A percentile compares a stretch with the other conserved stretches of the same genome.
phyloP scores from a whole-genome alignment of 2,797 vertebrate species.

The Delichon dasypus region DNA sequence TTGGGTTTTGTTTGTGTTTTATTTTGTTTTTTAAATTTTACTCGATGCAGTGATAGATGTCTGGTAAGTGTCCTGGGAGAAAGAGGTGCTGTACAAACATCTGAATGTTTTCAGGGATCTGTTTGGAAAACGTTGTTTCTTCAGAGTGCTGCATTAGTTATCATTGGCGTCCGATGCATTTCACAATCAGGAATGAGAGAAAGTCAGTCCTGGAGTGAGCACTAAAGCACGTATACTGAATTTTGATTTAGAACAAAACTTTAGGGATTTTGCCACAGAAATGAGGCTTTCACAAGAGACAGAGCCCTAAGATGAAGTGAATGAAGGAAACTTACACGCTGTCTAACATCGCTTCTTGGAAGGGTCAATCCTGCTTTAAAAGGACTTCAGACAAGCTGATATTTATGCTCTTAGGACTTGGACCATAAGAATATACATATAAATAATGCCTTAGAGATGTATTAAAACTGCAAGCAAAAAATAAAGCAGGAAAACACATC shows the following conservation, averaged over 20 bases:
- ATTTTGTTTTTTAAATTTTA: background rate
- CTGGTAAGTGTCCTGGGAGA: background rate
- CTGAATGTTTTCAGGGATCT: background rate
- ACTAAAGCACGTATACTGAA: background rate
- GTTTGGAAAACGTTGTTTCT: background rate
- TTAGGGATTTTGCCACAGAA: background rate
- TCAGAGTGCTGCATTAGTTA: background rate
- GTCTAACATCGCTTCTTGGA: accelerated
- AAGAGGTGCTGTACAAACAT: background rate
- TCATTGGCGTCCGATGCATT: background rate
- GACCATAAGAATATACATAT: background rate
- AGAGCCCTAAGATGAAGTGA: background rate
- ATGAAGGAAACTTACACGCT: background rate
- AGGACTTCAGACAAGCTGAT: background rate
- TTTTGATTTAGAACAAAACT: background rate
- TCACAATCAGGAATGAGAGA: background rate
- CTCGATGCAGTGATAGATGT: background rate
- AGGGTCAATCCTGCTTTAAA: background rate
- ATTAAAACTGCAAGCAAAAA: background rate
- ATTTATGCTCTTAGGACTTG: background rate
- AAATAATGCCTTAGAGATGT: background rate
- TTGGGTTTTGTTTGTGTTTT: background rate
- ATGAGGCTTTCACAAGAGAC: background rate
- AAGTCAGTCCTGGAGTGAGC: background rate
- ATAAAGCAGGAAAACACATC: background rate